These are phyloP conservation scores for Spodoptera littoralis DNA, from an alignment of 2,888 invertebrate species.

Conservation along the genomic window DNA sequence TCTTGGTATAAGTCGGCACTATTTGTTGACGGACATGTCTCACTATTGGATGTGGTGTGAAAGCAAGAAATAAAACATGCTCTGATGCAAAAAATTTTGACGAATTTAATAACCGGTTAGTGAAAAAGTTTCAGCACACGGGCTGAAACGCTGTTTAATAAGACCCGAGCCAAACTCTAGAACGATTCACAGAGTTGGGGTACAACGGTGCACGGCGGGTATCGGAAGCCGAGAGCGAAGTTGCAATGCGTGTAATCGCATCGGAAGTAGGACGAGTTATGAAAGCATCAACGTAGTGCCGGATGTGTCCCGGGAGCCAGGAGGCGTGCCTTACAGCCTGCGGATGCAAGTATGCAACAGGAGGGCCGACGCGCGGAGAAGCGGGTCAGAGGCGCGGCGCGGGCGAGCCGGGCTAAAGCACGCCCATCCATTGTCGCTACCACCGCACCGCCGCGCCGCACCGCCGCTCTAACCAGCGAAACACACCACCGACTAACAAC, in stretches of 20 bases:
- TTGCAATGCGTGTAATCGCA: slow-evolving; percentile 61
- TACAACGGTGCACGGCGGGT: background rate
- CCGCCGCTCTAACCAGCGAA: slow-evolving; percentile 17
- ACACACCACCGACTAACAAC: slow-evolving; percentile 21
- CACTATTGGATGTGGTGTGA: background rate
- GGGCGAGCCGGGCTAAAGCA: slow-evolving; percentile 65
- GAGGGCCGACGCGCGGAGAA: slow-evolving; percentile 49
- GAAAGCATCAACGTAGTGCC: slow-evolving; percentile 59
- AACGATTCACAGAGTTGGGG: background rate
- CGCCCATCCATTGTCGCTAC: slow-evolving; percentile 62
- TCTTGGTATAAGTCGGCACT: slow-evolving; percentile 15
- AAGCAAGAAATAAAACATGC: slow-evolving; percentile 13
- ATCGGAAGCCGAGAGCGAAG: slow-evolving; percentile 11
- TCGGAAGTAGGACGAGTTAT: slow-evolving; percentile 54
- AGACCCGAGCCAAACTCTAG: background rate
- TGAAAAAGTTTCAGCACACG: slow-evolving; percentile 10
- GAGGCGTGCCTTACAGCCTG: slow-evolving; percentile 70
- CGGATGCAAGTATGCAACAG: slow-evolving; percentile 67
- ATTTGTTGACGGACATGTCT: background rate
- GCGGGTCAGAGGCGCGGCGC: slow-evolving; percentile 57
- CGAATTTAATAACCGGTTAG: background rate
- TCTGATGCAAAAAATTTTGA: slow-evolving; percentile 24
- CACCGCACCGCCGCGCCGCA: slow-evolving; percentile 20
- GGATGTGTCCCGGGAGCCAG: slow-evolving; percentile 53
- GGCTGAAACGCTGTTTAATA: slow-evolving; percentile 3